Evolutionary conservation across 2,888 invertebrate species (phyloP).

Genomic region (Pyrgus malvae): DNA sequence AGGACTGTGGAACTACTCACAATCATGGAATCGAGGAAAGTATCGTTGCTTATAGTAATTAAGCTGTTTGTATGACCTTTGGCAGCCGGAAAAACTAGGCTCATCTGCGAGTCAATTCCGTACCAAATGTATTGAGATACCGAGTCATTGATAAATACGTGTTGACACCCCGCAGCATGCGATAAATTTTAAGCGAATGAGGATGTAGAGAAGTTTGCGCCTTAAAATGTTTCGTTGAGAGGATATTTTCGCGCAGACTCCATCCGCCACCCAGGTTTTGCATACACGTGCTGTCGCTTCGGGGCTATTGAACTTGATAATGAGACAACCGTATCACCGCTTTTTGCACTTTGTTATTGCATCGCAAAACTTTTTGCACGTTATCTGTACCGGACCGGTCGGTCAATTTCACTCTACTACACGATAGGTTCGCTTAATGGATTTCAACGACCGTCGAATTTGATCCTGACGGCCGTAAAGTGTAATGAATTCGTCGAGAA

Average conservation of each 20-base stretch:
- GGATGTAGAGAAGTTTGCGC: constrained; percentile 61
- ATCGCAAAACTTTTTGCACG: constrained; percentile 62
- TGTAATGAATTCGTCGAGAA: constrained; percentile 46
- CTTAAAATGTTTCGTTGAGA: constrained; percentile 59
- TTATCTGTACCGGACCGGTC: constrained; percentile 35
- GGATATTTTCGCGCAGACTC: constrained; percentile 63
- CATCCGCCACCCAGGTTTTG: constrained; percentile 60
- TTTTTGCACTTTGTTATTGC: constrained; percentile 67
- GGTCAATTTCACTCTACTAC: no score
- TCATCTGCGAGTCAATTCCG: constrained; percentile 56
- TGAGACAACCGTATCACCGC: constrained; percentile 69
- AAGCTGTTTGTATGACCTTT: no score
- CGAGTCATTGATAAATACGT: constrained; percentile 72
- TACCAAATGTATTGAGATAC: constrained; percentile 48
- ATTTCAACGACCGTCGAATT: constrained; percentile 28
- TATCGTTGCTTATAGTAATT: constrained; percentile 67
- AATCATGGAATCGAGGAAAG: constrained; percentile 78
- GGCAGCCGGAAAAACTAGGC: constrained; percentile 43
- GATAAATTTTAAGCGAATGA: constrained; percentile 60
- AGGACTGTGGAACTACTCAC: constrained; percentile 68
- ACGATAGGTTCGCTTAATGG: constrained; percentile 27
- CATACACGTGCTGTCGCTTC: constrained; percentile 77
- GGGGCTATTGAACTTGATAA: constrained; percentile 81
- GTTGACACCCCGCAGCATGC: constrained; percentile 67
- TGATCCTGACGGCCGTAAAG: constrained; percentile 27